Base-by-base conservation (phyloP, 2,888 invertebrate genomes). In the Petrolisthes cinctipes region DNA sequence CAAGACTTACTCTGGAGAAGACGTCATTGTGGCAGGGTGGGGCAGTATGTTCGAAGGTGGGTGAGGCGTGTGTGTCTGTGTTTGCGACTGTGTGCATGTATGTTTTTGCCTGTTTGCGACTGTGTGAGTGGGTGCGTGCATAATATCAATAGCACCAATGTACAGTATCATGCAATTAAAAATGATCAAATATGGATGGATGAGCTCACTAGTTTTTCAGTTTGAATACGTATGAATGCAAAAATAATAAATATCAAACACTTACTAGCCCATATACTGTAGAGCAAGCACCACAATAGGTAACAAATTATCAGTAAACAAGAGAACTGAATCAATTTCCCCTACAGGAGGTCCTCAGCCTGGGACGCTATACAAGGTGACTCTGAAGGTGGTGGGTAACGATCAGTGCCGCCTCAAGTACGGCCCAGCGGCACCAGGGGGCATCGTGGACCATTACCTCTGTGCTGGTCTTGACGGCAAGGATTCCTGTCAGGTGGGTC, bases 401-500 rank as follows among this genome's bases (percentile, higher is more conserved):
- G 78, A 83, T 0, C 82, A 90, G 61, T 92, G 92, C 79, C 51
- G 82, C 5, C 37, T 9, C 11, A 90, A 85, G 76, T 92, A 91
- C 86, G 90, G 91, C 20, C 71, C 82, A 5, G 89, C 91, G 6
- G 96, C 93, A n/a, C 96, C 97, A 0, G 97, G 97, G 11, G 97
- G 97, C 53, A 97, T 97, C 88, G 96, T 97, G 1, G 96, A 96
- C 11, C 96, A 96, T 92, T 97, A 97, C 95, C 93, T 97, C 7
- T 97, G 97, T 92, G 97, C 97, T 81, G 97, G 97, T 0, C 95
- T 95, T 93, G 96, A 95, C 14, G 95, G 95, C 89, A 96, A 95
- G 93, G 97, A 97, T 93, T 97, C 97, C 37, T 97, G 97, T 93
- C 97, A 97, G 93, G 97, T 97, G 94, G 95, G 96, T 75, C 4